Evolutionary conservation across 2,113 vertebrate species (phyloP).

Genomic region (Propithecus coquereli): DNA sequence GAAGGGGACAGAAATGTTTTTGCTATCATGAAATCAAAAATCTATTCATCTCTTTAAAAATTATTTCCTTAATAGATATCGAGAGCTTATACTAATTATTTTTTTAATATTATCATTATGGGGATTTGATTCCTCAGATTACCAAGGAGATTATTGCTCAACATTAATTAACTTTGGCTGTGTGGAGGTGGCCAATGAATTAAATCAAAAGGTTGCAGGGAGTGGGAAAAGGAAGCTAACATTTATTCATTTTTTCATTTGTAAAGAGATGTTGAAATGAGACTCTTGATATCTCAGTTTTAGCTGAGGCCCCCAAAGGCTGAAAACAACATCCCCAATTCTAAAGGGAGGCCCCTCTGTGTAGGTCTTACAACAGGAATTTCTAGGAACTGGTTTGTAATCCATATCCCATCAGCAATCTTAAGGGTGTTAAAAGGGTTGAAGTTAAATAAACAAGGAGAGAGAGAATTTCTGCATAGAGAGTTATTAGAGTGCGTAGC

Average conservation of each 20-base stretch:
- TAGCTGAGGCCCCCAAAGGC: neutral
- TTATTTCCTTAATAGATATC: conserved; percentile 20
- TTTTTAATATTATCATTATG: conserved; percentile 8
- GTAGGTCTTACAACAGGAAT: neutral
- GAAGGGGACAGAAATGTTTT: neutral
- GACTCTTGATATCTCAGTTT: neutral
- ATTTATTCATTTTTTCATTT: neutral
- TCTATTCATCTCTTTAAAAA: conserved; percentile 15
- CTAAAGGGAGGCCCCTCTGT: neutral
- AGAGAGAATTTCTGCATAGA: neutral
- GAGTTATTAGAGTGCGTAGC: neutral
- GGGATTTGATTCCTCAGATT: neutral
- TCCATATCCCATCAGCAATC: neutral
- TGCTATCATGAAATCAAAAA: conserved; percentile 29
- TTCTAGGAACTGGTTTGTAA: neutral
- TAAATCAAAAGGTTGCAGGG: conserved; percentile 13
- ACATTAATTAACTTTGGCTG: conserved; percentile 18
- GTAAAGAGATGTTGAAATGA: neutral
- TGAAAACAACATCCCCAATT: neutral
- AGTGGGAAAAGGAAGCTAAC: neutral
- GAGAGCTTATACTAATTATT: conserved; percentile 17
- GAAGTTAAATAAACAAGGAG: neutral
- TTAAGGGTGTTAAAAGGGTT: neutral
- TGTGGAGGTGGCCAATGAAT: neutral
- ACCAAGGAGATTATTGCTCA: neutral